phyloP scores from a whole-genome alignment of 2,113 vertebrate species.

The Reinhardtius hippoglossoides region DNA sequence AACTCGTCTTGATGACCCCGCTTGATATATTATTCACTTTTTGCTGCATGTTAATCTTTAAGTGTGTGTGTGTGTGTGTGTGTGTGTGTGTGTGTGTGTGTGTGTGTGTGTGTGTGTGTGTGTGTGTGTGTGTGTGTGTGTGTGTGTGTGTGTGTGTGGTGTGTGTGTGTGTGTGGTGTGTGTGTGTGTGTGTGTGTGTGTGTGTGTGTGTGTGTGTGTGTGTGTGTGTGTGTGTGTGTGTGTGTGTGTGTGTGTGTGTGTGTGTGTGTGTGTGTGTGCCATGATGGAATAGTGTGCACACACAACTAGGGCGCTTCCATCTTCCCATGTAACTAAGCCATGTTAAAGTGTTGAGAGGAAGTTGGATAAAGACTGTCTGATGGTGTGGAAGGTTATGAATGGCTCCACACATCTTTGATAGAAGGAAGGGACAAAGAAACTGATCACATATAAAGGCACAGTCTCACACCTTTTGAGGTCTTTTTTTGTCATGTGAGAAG shows the following conservation, averaged over 20 bases:
- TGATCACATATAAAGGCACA: not conserved
- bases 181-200: constrained; percentile 27
- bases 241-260: constrained; percentile 10
- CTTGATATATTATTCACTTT: constrained; percentile 73
- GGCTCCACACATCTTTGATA: not conserved
- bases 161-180: constrained; percentile 26
- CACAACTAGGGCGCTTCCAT: constrained; percentile 52
- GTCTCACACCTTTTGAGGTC: no score
- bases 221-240: constrained; percentile 11
- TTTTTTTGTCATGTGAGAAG: not conserved
- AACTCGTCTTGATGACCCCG: constrained; percentile 54
- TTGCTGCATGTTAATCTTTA: constrained; percentile 74
- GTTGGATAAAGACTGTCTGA: not conserved
- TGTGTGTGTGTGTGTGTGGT: constrained; percentile 27
- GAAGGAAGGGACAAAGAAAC: not conserved
- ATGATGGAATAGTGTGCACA: constrained; percentile 40
- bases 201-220: constrained; percentile 17
- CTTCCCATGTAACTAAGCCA: constrained; percentile 36
- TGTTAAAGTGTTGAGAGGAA: constrained; percentile 35
- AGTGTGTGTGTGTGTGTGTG: constrained; percentile 26
- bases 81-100: constrained; percentile 19
- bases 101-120: constrained; percentile 29
- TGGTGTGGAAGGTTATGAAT: not conserved
- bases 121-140: constrained; percentile 27
- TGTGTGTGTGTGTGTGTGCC: constrained; percentile 14